Percentiles rank a stretch among this genome's conserved stretches.
Conservation (phyloP, 2,888 invertebrate genomes). For the Cantharis flavilabris region DNA sequence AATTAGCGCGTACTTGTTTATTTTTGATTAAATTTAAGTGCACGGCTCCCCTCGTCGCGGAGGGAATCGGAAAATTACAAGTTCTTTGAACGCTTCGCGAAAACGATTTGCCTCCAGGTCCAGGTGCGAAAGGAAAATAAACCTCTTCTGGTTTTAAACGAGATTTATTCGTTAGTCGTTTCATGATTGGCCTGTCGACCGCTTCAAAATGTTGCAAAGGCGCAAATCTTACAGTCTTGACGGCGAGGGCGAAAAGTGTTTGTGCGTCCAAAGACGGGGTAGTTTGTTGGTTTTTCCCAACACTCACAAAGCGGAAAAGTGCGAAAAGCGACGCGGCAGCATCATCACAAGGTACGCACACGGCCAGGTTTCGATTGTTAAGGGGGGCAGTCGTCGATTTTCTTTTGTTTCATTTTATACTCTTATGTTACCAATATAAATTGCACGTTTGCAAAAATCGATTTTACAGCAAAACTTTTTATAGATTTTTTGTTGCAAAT, state of each 20-base stretch:
- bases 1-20: not conserved
- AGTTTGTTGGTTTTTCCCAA: slow-evolving; percentile 42
- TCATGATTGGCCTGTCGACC: not conserved
- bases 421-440: too few relatives aligned
- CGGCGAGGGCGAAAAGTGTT: slow-evolving; percentile 28
- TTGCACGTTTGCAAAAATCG: too few relatives aligned
- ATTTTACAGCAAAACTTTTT: too few relatives aligned
- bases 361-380: not conserved
- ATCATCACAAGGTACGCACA: slow-evolving; percentile 56
- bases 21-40: not conserved
- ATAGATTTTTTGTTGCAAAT: too few relatives aligned
- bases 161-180: slow-evolving; percentile 1
- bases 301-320: slow-evolving; percentile 28
- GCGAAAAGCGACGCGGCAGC: slow-evolving; percentile 54
- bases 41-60: too few relatives aligned
- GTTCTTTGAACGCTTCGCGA: not conserved
- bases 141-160: not conserved
- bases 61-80: not conserved
- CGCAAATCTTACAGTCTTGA: slow-evolving; percentile 38
- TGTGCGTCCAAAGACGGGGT: slow-evolving; percentile 42
- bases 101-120: not conserved
- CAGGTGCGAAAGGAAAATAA: not conserved
- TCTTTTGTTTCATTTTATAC: too few relatives aligned
- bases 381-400: too few relatives aligned
- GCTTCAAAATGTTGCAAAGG: slow-evolving; percentile 31